Percentiles rank a stretch among this genome's conserved stretches.
Evolutionary conservation across 2,797 vertebrate species (phyloP).

Genomic region (Micropoecilia bifurca): DNA sequence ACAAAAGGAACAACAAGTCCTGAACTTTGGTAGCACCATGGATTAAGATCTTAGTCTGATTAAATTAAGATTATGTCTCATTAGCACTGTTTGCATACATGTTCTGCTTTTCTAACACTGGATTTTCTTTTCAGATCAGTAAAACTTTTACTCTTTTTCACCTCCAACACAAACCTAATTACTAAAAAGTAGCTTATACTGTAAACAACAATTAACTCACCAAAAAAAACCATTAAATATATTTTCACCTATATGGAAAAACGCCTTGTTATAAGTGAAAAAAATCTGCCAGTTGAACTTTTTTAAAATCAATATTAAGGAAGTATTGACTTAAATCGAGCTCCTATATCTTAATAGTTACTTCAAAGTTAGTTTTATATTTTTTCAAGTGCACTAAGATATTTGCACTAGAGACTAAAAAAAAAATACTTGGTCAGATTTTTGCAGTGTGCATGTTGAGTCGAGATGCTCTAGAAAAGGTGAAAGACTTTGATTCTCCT

Average conservation of each 20-base stretch:
- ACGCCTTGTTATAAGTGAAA: too few species aligned
- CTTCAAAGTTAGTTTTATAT: too few species aligned
- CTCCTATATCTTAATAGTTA: neutral
- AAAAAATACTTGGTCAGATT: too few species aligned
- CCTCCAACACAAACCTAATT: neutral
- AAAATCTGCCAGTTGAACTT: too few species aligned
- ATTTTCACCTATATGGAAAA: neutral
- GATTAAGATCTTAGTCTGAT: accelerated
- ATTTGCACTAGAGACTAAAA: too few species aligned
- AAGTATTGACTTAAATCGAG: too few species aligned
- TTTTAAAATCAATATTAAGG: too few species aligned
- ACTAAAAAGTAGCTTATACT: neutral
- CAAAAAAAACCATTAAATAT: neutral
- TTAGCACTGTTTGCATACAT: neutral
- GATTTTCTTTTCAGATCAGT: neutral
- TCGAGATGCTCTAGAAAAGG: neutral
- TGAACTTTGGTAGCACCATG: neutral
- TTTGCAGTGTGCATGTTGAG: neutral
- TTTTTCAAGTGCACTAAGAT: too few species aligned
- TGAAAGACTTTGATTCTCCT: neutral
- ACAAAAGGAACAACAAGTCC: neutral
- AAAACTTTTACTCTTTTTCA: neutral
- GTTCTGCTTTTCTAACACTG: neutral
- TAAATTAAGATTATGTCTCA: neutral
- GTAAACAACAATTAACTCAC: neutral